Base-by-base conservation (phyloP, 2,888 invertebrate genomes). In the Nymphalis polychloros region DNA sequence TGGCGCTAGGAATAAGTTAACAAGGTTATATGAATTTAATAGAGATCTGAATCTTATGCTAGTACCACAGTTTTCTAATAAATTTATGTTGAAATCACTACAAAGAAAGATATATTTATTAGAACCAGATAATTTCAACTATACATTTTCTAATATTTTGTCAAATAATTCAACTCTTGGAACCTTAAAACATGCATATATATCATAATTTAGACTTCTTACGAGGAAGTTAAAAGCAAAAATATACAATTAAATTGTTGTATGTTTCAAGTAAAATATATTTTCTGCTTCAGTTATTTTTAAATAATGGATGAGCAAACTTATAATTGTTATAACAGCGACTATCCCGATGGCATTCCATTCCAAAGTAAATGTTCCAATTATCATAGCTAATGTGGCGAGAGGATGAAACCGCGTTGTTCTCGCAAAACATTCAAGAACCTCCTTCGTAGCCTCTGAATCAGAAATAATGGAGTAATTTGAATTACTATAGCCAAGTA, bases 351-450 rank as follows among this genome's bases (percentile, higher is more conserved):
- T 86, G 84, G 84, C 86, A 83, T 86, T 81, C 81, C 83, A 84
- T 84, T 84, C 85, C 86, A 84, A 87, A 87, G 88, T 88, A 88
- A 90, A 90, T 89, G 89, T 88, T 83, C 88, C 88, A 90, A 89
- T 90, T 90, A 89, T 90, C 90, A 89, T 90, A 90, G 83, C 85
- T 89, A 90, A 90, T 89, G 89, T 82, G 79, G 81, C 84, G 84
- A 83, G 81, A 81, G 84, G 83, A 81, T 81, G 80, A 70, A 70
- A 75, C 76, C 77, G 74, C 73, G 75, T 71, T 63, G 66, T 62
- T 68, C 67, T 73, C 76, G 73, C 77, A 77, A 71, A 73, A 73
- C 67, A 72, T 71, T 73, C 66, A n/a, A 35, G 55, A 55, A 69
- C 67, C 67, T 70, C 71, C 67, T 72, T 69, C 67, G 66, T 70